Evolutionary conservation across 2,113 vertebrate genomes (phyloP).

Genomic region (human (Homo sapiens)): DNA sequence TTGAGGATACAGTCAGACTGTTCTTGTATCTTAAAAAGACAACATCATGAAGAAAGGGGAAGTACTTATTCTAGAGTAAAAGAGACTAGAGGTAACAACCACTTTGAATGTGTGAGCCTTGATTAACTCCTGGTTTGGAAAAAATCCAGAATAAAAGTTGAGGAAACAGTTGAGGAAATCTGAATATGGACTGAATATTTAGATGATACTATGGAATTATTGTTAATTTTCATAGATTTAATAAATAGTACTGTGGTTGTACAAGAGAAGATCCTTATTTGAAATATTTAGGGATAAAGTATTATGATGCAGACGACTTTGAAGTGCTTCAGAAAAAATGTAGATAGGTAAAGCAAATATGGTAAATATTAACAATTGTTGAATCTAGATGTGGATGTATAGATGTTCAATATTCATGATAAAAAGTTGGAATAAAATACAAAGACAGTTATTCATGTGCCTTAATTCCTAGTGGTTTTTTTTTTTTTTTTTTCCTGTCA

Average conservation of each 20-base stretch:
- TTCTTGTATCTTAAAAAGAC: not conserved
- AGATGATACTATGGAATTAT: not conserved
- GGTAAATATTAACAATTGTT: not conserved
- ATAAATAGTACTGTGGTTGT: not conserved
- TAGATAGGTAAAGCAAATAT: not conserved
- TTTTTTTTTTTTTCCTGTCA: no score
- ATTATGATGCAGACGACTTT: not conserved
- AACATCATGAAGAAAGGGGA: not conserved
- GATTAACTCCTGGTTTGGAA: not conserved
- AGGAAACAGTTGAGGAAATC: not conserved
- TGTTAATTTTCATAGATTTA: not conserved
- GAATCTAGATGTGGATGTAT: not conserved
- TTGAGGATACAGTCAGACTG: not conserved
- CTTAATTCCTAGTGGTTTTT: not conserved
- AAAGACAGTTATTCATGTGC: not conserved
- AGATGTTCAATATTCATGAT: not conserved
- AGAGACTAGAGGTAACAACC: not conserved
- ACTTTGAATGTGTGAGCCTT: not conserved
- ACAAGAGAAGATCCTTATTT: not conserved
- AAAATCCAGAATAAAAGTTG: slow-evolving; percentile 9
- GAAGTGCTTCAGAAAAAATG: slow-evolving; percentile 20
- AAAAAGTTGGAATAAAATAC: not conserved
- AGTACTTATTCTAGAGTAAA: not conserved
- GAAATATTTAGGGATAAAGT: not conserved
- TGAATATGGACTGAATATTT: slow-evolving; percentile 23